These are phyloP conservation scores for Acrocephalus scirpaceus DNA, from an alignment of 2,797 vertebrate species.

Conservation along the genomic window DNA sequence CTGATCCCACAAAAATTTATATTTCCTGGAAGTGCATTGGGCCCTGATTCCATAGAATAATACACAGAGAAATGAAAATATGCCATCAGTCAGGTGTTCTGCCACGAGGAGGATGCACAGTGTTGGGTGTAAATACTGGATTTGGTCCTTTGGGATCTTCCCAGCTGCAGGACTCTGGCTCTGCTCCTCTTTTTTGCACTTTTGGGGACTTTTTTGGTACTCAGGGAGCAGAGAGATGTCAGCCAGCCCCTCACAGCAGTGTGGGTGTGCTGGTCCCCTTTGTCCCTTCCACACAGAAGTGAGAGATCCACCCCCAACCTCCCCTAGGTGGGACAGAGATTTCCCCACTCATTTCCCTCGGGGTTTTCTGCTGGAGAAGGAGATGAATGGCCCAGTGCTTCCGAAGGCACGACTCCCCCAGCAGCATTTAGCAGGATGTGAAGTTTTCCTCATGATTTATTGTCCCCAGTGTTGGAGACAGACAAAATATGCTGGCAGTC, in stretches of 20 bases:
- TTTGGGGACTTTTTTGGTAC: background rate
- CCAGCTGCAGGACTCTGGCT: background rate
- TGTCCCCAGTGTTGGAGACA: background rate
- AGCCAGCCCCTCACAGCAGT: background rate
- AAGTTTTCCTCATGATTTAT: background rate
- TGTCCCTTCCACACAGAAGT: background rate
- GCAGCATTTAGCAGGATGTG: background rate
- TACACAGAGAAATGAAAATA: background rate
- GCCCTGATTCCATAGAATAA: background rate
- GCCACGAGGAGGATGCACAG: background rate
- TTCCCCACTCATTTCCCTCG: background rate
- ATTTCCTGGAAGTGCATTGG: background rate
- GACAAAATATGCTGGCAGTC: background rate
- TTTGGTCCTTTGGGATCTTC: background rate
- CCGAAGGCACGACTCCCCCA: background rate
- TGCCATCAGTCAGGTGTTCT: accelerated
- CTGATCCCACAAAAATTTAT: accelerated
- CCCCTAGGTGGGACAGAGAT: background rate
- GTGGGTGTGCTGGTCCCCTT: background rate
- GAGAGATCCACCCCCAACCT: background rate
- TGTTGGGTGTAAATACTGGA: background rate
- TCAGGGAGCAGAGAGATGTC: background rate
- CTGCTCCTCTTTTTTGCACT: background rate
- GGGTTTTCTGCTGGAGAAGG: background rate
- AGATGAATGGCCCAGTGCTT: background rate